Base-by-base conservation (phyloP, 2,888 invertebrate species). In the Aelia acuminata region DNA sequence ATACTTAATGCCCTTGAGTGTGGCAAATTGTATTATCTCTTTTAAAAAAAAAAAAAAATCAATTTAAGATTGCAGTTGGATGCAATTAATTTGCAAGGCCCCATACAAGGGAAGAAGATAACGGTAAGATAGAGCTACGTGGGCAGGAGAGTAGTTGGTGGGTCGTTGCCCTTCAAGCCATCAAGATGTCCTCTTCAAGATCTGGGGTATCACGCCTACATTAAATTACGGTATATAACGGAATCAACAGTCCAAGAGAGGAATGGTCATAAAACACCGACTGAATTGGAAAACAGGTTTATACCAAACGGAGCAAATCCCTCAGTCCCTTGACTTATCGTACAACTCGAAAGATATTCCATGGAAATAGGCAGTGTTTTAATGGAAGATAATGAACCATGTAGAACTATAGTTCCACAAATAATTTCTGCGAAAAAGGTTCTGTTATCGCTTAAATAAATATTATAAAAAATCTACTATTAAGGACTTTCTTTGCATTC, bases 161-260 rank as follows among this genome's bases (percentile, higher is more conserved):
- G 80, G 80, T 80, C 80, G 80, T 39, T 80, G 80, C 43, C 80
- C 80, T n/a, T n/a, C 22, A 0, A 22, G n/a, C 11, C 43, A 39
- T n/a, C 80, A 80, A n/a, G 80, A n/a, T n/a, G 80, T 22, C n/a
- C 0, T 13, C 80, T n/a, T 0, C n/a, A 43, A 11, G 43, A 80
- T 80, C 80, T 80, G 13, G 80, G 43, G 31, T 70, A 70, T 35
- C 63, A 35, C 31, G 35, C 63, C 20, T 35, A 31, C 63, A 63
- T 31, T 63, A 63, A 63, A 63, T 63, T 70, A 31, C 63, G 7
- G 35, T 70, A 35, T 70, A 31, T 70, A 70, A 70, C 63, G 63
- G 63, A 70, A 35, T 70, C 63, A 70, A 70, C 5, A 70, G 63
- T 70, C 63, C 5, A 3, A 35, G 63, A 20, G 31, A 35, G 18